Percentiles rank a stretch among this genome's conserved stretches.
Evolutionary conservation across 2,113 vertebrate species (phyloP).

Genomic region (Felis catus): DNA sequence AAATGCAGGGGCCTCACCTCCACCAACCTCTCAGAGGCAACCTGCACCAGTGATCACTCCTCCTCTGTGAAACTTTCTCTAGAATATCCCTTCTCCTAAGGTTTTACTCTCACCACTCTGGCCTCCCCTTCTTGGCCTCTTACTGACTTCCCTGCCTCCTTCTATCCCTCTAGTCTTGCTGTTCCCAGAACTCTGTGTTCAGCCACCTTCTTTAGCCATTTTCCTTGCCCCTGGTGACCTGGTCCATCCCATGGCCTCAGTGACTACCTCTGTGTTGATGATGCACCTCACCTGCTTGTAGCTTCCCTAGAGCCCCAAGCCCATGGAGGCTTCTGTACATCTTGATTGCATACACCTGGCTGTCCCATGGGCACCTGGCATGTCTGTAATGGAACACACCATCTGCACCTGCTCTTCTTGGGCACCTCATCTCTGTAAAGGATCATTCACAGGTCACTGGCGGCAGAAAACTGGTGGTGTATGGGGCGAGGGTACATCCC

Average conservation of each 20-base stretch:
- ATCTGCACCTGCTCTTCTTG: background rate
- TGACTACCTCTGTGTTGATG: background rate
- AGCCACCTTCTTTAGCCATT: background rate
- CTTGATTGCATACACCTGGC: background rate
- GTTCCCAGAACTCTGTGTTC: background rate
- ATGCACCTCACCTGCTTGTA: background rate
- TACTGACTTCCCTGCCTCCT: background rate
- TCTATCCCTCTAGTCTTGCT: background rate
- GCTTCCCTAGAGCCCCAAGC: background rate
- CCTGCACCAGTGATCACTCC: no score
- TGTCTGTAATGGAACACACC: background rate
- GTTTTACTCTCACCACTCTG: background rate
- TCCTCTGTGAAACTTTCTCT: background rate
- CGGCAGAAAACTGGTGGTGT: background rate
- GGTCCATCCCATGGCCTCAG: background rate
- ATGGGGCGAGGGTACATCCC: background rate
- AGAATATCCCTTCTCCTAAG: background rate
- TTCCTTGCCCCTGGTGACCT: background rate
- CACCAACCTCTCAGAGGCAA: accelerated
- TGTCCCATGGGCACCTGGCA: background rate
- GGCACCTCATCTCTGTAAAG: background rate
- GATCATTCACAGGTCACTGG: background rate
- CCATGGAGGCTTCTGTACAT: background rate
- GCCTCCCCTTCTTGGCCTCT: background rate
- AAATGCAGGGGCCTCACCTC: background rate